Conservation (phyloP, 64 coral and sea anemone species). For the Porites australiensis region DNA sequence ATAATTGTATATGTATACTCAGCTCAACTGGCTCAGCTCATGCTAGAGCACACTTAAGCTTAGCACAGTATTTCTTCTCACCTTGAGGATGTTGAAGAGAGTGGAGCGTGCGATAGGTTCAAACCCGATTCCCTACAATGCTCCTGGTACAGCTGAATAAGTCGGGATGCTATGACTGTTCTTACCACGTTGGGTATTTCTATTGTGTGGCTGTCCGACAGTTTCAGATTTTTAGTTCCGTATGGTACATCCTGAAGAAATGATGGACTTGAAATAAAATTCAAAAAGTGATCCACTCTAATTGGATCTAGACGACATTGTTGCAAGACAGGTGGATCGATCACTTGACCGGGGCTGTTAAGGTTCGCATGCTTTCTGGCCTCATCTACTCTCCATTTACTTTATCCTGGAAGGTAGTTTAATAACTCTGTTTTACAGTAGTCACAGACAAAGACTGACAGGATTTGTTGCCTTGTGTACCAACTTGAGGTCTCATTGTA, state of each 20-base stretch:
- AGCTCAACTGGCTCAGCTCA: no score
- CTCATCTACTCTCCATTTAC: constrained; percentile 49
- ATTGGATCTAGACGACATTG: background rate
- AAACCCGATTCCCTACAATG: constrained; percentile 56
- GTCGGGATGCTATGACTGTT: constrained; percentile 38
- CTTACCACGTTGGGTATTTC: constrained; percentile 56
- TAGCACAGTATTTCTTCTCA: background rate
- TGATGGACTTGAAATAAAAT: constrained; percentile 59
- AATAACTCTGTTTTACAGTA: constrained; percentile 36
- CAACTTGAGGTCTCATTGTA: constrained; percentile 44
- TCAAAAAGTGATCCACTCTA: constrained; percentile 62
- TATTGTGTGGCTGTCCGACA: constrained; percentile 46
- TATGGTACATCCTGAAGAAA: constrained; percentile 66
- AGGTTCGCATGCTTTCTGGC: constrained; percentile 49
- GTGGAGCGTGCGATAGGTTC: constrained; percentile 31
- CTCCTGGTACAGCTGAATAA: constrained; percentile 33
- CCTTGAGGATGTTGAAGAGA: constrained; percentile 46
- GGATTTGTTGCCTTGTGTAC: constrained; percentile 60
- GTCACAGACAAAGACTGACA: constrained; percentile 61
- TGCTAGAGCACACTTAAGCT: no score
- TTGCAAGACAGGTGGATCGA: constrained; percentile 17
- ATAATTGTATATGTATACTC: background rate
- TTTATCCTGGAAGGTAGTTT: constrained; percentile 39
- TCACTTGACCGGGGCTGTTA: background rate
- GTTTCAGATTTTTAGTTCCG: constrained; percentile 37